A percentile compares a stretch with the other conserved stretches of the same genome.
Evolutionary conservation across 1,140 invertebrate genomes (phyloP).

Genomic region (Drosophila orosa): DNA sequence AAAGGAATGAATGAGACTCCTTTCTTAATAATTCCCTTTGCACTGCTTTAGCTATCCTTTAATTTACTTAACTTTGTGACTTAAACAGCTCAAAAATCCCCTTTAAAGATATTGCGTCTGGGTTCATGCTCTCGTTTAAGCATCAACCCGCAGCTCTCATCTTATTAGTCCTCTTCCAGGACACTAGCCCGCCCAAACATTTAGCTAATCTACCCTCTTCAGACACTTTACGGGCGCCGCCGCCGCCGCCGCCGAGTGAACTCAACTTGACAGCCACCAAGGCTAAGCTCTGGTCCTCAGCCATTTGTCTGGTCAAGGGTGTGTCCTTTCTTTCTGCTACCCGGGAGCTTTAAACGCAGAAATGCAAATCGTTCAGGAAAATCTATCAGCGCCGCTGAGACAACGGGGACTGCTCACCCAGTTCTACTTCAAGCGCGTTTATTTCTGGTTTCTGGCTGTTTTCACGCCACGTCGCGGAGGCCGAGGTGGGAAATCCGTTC

Average conservation of each 20-base stretch:
- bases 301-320: slow-evolving; percentile 47
- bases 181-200: slow-evolving; percentile 13
- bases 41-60: not conserved
- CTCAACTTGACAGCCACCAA: slow-evolving; percentile 46
- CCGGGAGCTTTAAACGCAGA: slow-evolving; percentile 26
- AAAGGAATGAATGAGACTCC: not conserved
- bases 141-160: not conserved
- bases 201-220: slow-evolving; percentile 71
- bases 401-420: slow-evolving; percentile 7
- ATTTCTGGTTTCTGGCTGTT: slow-evolving; percentile 44
- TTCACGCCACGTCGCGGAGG: slow-evolving; percentile 65
- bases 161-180: slow-evolving; percentile 26
- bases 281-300: slow-evolving; percentile 22
- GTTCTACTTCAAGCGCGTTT: slow-evolving; percentile 28
- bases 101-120: slow-evolving; percentile 15
- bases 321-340: not conserved
- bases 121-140: not conserved
- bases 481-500: not conserved
- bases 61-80: not conserved
- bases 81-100: not conserved
- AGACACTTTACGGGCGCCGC: slow-evolving; percentile 53
- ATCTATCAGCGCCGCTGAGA: slow-evolving; percentile 24
- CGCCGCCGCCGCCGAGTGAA: slow-evolving; percentile 21
- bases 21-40: not conserved
- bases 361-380: slow-evolving; percentile 49